These are phyloP conservation scores for Cryptotermes secundus DNA, from an alignment of 1,140 invertebrate genomes.

Conservation along the genomic window DNA sequence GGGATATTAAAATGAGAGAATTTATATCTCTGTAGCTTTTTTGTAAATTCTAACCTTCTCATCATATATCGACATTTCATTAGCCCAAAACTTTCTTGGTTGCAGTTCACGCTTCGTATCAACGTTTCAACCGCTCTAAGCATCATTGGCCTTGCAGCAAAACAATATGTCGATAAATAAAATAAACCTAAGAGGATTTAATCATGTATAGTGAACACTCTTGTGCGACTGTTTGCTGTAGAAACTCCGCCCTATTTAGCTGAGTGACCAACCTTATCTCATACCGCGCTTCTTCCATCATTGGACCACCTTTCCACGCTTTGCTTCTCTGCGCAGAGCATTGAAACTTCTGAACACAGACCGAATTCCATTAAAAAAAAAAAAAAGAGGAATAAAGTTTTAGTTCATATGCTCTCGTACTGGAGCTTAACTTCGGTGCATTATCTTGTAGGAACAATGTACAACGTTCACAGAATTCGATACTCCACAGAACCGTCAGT, in stretches of 20 bases:
- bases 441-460: neutral
- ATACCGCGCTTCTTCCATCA: neutral
- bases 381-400: too few relatives aligned
- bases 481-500: neutral
- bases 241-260: neutral
- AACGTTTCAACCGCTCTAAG: neutral
- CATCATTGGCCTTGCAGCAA: neutral
- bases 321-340: neutral
- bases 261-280: neutral
- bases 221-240: neutral
- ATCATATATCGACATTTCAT: too few relatives aligned
- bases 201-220: neutral
- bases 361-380: neutral
- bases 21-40: too few relatives aligned
- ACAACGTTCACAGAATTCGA: neutral
- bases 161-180: neutral
- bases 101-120: neutral
- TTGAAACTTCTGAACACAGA: neutral
- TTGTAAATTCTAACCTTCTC: too few relatives aligned
- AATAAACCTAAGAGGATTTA: neutral
- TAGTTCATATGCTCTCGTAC: neutral
- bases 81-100: too few relatives aligned
- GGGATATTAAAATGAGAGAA: too few relatives aligned
- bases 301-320: neutral
- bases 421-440: neutral